A percentile compares a stretch with the other conserved stretches of the same genome.
phyloP scores from a whole-genome alignment of 2,888 invertebrate species.

The Trypoxylon attenuatum region DNA sequence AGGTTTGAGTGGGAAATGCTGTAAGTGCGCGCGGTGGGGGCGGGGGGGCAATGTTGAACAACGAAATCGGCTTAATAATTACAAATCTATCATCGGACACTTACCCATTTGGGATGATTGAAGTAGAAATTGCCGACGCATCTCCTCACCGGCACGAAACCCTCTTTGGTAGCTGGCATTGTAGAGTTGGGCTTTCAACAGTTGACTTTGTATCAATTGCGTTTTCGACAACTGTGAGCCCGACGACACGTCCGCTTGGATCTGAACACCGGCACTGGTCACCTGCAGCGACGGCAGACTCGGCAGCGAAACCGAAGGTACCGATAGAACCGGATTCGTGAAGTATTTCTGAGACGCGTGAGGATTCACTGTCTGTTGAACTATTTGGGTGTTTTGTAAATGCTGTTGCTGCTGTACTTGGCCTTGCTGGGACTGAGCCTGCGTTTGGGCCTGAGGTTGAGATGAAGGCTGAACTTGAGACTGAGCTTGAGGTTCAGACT shows the following conservation, averaged over 20 bases:
- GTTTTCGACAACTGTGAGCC: slow-evolving; percentile 62
- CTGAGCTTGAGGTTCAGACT: too few species aligned
- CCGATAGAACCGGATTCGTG: slow-evolving; percentile 59
- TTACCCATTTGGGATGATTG: slow-evolving; percentile 67
- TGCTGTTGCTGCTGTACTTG: slow-evolving; percentile 60
- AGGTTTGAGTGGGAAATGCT: slow-evolving; percentile 66
- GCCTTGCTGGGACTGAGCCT: slow-evolving; percentile 60
- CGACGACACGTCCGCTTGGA: slow-evolving; percentile 63
- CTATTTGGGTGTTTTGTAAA: slow-evolving; percentile 62
- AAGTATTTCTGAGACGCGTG: slow-evolving; percentile 61
- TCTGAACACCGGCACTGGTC: slow-evolving; percentile 62
- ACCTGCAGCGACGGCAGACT: slow-evolving; percentile 60
- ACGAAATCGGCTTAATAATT: neutral
- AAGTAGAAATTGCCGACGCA: slow-evolving; percentile 62
- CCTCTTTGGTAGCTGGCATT: slow-evolving; percentile 56
- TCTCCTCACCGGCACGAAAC: slow-evolving; percentile 55
- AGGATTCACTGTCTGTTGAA: slow-evolving; percentile 56
- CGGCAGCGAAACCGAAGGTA: slow-evolving; percentile 55
- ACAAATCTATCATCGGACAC: slow-evolving; percentile 17
- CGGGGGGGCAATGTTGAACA: neutral
- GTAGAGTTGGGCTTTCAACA: slow-evolving; percentile 54
- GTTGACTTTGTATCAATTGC: slow-evolving; percentile 60
- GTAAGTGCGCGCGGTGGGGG: slow-evolving; percentile 8
- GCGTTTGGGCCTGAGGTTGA: slow-evolving; percentile 59
- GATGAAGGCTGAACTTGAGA: too few species aligned